These are phyloP conservation scores for Acomys russatus DNA, from an alignment of 2,797 vertebrate species.

Conservation along the genomic window DNA sequence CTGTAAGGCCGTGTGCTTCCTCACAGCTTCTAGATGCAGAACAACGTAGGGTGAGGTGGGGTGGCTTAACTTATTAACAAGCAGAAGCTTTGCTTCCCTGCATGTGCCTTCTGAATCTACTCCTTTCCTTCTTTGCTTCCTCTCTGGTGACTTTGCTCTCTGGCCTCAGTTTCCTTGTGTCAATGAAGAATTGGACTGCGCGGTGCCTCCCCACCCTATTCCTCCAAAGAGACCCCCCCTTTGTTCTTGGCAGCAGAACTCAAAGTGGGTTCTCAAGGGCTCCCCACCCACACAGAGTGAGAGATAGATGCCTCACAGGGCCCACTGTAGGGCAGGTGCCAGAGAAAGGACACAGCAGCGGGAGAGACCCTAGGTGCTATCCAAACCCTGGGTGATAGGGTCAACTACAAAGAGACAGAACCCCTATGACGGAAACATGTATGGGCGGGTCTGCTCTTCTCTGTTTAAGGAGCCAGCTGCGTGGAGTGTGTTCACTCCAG, in stretches of 20 bases:
- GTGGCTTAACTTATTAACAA: background rate
- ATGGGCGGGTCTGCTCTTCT: fast-evolving
- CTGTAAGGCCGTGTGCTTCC: fast-evolving
- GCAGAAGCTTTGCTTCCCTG: background rate
- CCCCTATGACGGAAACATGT: fast-evolving
- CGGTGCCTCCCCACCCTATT: background rate
- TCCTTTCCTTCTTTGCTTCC: background rate
- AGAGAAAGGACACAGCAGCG: background rate
- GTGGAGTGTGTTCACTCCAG: fast-evolving
- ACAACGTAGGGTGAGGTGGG: no score
- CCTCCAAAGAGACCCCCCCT: background rate
- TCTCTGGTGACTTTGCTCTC: background rate
- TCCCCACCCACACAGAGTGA: background rate
- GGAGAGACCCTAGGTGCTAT: background rate
- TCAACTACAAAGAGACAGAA: no score
- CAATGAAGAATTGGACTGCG: background rate
- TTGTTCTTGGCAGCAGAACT: background rate
- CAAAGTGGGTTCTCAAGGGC: background rate
- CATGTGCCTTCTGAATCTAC: background rate
- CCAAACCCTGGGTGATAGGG: background rate
- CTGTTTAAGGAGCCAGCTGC: fast-evolving
- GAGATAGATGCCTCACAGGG: background rate
- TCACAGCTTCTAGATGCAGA: background rate
- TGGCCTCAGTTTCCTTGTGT: conserved; percentile 1
- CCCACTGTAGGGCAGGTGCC: background rate